Base-by-base conservation (phyloP, 1,140 invertebrate species). In the Trachymyrmex cornetzi region DNA sequence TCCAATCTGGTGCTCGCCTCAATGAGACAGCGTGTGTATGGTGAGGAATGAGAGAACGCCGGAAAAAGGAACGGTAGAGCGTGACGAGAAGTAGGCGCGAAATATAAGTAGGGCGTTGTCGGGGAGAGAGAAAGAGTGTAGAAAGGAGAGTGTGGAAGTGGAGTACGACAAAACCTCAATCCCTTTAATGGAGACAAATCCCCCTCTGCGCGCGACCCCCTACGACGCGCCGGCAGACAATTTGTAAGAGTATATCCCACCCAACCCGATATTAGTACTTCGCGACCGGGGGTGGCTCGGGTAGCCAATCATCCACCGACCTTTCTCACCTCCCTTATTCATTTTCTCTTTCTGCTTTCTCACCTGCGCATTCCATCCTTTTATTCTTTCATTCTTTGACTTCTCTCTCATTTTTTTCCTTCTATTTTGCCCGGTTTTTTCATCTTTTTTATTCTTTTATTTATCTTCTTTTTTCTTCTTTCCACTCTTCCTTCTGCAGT, bases 161-260 rank as follows among this genome's bases (percentile, higher is more conserved):
- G 89, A 94, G 92, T 92, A 93, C 92, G 94, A 95, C 93, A 95
- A 95, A 95, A 95, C 93, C 94, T 94, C 93, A 94, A 95, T 95
- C 94, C 94, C 93, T 94, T 94, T 95, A 95, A 95, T 95, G 94
- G 94, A 94, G 94, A 95, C 94, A 95, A 95, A 95, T 95, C 92
- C 93, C 90, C 84, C 92, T 92, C 81, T 80, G 86, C 89, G 89
- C 91, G 89, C 91, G 48, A 66, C 63, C 87, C 77, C 64, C 84
- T 71, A 84, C 86, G 67, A 81, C 72, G 71, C 63, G 74, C 91
- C 90, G 87, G 85, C 89, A 92, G 92, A 94, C 94, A 95, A 95
- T 95, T 95, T 95, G 94, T 94, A 94, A 94, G 93, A 93, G 94
- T 94, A 93, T 94, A 93, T 93, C 92, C 90, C 82, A 86, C 88